Base-by-base conservation (phyloP, 2,888 invertebrate genomes). In the Pimpla rufipes region DNA sequence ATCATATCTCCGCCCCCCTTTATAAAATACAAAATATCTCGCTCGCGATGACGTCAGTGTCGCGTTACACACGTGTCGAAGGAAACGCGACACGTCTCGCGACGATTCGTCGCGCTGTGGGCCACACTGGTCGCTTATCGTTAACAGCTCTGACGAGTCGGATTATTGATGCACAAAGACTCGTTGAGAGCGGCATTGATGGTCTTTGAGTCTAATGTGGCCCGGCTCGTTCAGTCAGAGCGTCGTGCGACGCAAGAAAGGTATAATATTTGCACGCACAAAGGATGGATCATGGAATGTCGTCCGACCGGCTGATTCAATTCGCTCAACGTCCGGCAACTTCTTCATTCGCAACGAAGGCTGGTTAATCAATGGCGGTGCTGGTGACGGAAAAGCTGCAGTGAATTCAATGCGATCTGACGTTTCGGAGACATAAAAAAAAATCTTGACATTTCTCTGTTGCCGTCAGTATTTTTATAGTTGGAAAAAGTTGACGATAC, bases 261-360 rank as follows among this genome's bases (percentile, higher is more conserved):
- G 90, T 90, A 88, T 89, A 90, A 92, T 92, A 92, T 93, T 92
- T 91, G 91, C 89, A 92, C 89, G 90, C 90, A 93, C 92, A 92
- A 93, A 92, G 89, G 91, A 90, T 90, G 89, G 90, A 93, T 92
- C 91, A 91, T 92, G 89, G 90, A 90, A 91, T 92, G 91, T 91
- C 91, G 92, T 91, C 91, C 89, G 92, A 90, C 91, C 90, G 90
- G 91, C 89, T 91, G 88, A 93, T 93, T 93, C 91, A 91, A 93
- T 93, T 92, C 91, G 88, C 90, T 92, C 91, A 90, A 90, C 90
- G 90, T 91, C 91, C 91, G 91, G 91, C 89, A 89, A 90, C 89
- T 89, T 87, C 82, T 85, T 81, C 55, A 82, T 88, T 87, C 85
- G 74, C 29, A 85, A 73, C 75, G 57, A 45, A 59, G n/a, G n/a